These are phyloP conservation scores for Drosophila kikkawai DNA, from an alignment of 1,140 invertebrate genomes.

Conservation along the genomic window DNA sequence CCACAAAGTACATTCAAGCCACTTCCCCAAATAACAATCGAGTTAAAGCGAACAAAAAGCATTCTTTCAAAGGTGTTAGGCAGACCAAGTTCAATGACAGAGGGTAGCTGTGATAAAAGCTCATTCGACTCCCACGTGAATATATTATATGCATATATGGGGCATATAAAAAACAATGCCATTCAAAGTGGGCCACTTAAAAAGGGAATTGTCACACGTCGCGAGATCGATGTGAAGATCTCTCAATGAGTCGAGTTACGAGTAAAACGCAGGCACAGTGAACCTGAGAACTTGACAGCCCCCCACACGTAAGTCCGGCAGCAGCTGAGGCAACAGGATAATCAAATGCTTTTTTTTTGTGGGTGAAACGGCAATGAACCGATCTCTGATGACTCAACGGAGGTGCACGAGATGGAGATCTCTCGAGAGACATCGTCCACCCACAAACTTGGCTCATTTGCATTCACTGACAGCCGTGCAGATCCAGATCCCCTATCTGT, in stretches of 20 bases:
- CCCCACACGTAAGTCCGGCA: slow-evolving; percentile 50
- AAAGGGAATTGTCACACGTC: slow-evolving; percentile 76
- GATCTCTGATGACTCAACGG: slow-evolving; percentile 27
- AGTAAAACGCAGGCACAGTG: slow-evolving; percentile 43
- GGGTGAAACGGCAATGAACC: slow-evolving; percentile 77
- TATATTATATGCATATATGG: background rate
- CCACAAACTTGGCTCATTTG: slow-evolving; percentile 35
- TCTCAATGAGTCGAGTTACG: slow-evolving; percentile 35
- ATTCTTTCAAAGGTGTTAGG: slow-evolving; percentile 25
- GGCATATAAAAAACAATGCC: slow-evolving; percentile 26
- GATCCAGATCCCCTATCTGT: slow-evolving; percentile 48
- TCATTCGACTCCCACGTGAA: slow-evolving; percentile 42
- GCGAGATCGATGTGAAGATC: slow-evolving; percentile 40
- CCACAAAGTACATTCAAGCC: slow-evolving; percentile 8
- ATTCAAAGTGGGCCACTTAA: slow-evolving; percentile 66
- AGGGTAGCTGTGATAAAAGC: slow-evolving; percentile 22
- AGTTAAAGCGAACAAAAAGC: slow-evolving; percentile 27
- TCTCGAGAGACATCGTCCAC: slow-evolving; percentile 16
- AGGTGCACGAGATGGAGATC: slow-evolving; percentile 12
- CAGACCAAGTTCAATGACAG: slow-evolving; percentile 42
- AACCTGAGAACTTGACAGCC: slow-evolving; percentile 36
- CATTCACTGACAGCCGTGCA: slow-evolving; percentile 16
- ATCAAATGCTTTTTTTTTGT: slow-evolving; percentile 26
- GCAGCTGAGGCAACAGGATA: slow-evolving; percentile 35
- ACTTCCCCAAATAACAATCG: slow-evolving; percentile 21